Conservation (phyloP, 2,113 vertebrate genomes). For the Pangasianodon gigas region DNA sequence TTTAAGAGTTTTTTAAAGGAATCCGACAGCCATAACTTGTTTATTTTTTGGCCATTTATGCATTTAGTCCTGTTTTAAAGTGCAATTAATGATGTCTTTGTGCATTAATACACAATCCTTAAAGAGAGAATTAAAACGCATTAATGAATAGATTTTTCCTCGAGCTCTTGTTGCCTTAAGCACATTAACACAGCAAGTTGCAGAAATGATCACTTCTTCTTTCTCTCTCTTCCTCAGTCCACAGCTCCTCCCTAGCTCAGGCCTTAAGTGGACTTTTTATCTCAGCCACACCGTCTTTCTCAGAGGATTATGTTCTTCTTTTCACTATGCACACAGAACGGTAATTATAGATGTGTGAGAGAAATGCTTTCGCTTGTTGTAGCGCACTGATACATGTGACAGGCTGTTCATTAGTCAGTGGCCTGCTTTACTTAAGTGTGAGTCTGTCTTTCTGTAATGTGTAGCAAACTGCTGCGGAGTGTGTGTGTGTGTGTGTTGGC, state of each 20-base stretch:
- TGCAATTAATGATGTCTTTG: neutral
- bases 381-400: constrained; percentile 42
- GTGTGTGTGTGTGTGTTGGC: constrained; percentile 1
- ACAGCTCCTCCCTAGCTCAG: constrained; percentile 38
- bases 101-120: too few relatives aligned
- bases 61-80: neutral
- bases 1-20: neutral
- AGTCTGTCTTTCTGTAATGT: constrained; percentile 25
- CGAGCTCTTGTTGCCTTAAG: too few relatives aligned
- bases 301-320: constrained; percentile 64
- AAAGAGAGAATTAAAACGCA: neutral
- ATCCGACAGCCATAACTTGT: neutral
- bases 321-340: constrained; percentile 54
- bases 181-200: neutral
- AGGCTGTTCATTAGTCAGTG: constrained; percentile 40
- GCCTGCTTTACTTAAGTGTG: constrained; percentile 31
- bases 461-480: neutral
- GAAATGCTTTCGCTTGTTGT: constrained; percentile 50
- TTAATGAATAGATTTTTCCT: neutral
- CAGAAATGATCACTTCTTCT: neutral
- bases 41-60: neutral
- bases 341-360: constrained; percentile 61
- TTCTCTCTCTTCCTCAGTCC: constrained; percentile 38
- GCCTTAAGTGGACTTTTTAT: constrained; percentile 71
- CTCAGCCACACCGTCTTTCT: constrained; percentile 60